Conservation (phyloP, 2,888 invertebrate species). For the Marronus borbonicus region DNA sequence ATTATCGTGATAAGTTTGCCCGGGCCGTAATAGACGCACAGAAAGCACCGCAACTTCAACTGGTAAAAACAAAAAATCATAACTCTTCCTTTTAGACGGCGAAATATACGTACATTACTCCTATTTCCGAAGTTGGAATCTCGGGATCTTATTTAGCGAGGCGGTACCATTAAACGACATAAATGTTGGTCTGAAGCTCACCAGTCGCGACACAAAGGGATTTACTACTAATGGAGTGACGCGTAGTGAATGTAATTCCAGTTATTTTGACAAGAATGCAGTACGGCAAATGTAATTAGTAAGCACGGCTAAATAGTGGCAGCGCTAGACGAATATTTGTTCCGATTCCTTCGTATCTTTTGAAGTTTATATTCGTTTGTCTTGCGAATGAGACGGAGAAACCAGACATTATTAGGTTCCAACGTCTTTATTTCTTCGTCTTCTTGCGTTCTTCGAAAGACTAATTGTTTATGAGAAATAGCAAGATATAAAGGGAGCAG, state of each 20-base stretch:
- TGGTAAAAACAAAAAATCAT: conserved; percentile 6
- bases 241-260: background rate
- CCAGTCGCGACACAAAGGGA: conserved; percentile 1
- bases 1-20: background rate
- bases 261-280: conserved; percentile 7
- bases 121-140: background rate
- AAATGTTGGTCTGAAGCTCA: too few species aligned
- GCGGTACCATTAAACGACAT: too few species aligned
- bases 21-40: background rate
- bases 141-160: background rate
- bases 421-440: too few species aligned
- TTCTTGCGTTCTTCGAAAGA: too few species aligned
- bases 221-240: conserved; percentile 17
- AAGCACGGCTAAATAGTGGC: too few species aligned
- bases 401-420: too few species aligned
- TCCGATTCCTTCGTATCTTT: too few species aligned
- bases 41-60: background rate
- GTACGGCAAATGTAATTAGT: conserved; percentile 11
- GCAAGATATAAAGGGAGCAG: too few species aligned
- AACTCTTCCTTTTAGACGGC: background rate
- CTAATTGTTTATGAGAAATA: too few species aligned
- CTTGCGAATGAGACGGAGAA: too few species aligned
- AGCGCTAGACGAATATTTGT: too few species aligned
- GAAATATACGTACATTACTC: background rate
- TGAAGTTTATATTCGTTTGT: too few species aligned